Base-by-base conservation (phyloP, 1,140 invertebrate species). In the Eriosoma lanigerum region DNA sequence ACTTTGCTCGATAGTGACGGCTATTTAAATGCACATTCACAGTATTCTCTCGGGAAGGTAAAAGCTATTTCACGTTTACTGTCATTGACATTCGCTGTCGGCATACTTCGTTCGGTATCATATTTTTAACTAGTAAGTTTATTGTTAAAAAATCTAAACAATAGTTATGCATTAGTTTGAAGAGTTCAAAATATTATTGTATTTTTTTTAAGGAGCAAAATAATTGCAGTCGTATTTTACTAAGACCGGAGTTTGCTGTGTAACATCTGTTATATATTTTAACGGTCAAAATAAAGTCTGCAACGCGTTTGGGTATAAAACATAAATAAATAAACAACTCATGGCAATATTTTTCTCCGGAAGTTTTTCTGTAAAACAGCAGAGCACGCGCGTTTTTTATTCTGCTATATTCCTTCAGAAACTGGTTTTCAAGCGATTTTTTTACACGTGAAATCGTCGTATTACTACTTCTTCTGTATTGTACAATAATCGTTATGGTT, bases 251-350 rank as follows among this genome's bases (percentile, higher is more conserved):
- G 44, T 46, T 9, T n/a, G 68, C 17, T 19, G 46, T 29, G 68
- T 52, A 72, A 72, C 68, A 72, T 72, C 68, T 72, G 68, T 46
- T 46, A 50, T 46, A 72, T 72, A 72, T 72, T 72, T 72, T 72
- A 72, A 72, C 68, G 68, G 68, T 72, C 48, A 52, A 29, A 72
- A 52, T 29, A 52, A 52, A 72, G 68, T 72, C 68, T 52, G 48
- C 24, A n/a, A 1, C 21, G 62, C 64, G 64, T 6, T 21, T 52
- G 8, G 48, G 48, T 52, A 72, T 29, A 50, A 29, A 29, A 44
- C n/a, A n/a, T n/a, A n/a, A 29, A 72, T 12, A 50, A 19, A 72
- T 50, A 72, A n/a, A 50, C 12, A 19, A 52, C 64, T 66, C 32
- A 0, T 3, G 19, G 9, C 24, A 52, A 50, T 50, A 19, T 50